These are phyloP conservation scores for Dipodomys merriami DNA, from an alignment of 2,113 vertebrate species.

Conservation along the genomic window DNA sequence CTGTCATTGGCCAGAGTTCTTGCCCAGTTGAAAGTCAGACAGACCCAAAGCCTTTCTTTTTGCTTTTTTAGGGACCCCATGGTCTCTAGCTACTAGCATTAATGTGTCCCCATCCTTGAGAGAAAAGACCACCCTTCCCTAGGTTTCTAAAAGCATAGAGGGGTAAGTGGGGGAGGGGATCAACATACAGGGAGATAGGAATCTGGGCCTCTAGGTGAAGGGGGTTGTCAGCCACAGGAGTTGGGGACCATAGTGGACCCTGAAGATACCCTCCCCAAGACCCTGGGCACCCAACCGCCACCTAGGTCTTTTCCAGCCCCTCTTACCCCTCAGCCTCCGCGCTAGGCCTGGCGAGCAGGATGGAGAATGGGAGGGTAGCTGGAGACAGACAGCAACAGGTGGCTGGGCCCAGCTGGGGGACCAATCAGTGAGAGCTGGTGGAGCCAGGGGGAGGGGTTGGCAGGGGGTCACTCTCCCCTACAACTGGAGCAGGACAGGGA, in stretches of 20 bases:
- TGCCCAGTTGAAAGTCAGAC: background rate
- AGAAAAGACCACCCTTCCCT: background rate
- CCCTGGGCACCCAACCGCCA: background rate
- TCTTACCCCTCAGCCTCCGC: constrained; percentile 59
- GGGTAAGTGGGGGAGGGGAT: background rate
- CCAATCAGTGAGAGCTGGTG: background rate
- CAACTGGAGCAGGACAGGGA: background rate
- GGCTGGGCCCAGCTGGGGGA: background rate
- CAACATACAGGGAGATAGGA: rapidly evolving
- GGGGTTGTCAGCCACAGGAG: background rate
- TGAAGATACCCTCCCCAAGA: background rate
- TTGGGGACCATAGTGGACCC: background rate
- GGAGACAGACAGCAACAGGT: constrained; percentile 56
- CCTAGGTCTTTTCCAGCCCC: constrained; percentile 1
- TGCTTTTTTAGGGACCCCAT: background rate
- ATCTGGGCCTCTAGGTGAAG: rapidly evolving
- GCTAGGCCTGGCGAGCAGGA: constrained; percentile 10
- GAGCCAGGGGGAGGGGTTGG: background rate
- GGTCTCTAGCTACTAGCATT: background rate
- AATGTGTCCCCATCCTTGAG: background rate
- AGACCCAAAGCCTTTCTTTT: background rate
- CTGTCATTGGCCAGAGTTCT: rapidly evolving
- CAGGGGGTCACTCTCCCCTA: background rate
- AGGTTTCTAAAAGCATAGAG: background rate
- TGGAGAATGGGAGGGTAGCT: background rate